phyloP scores from a whole-genome alignment of 2,888 invertebrate genomes.

The Griposia aprilina region DNA sequence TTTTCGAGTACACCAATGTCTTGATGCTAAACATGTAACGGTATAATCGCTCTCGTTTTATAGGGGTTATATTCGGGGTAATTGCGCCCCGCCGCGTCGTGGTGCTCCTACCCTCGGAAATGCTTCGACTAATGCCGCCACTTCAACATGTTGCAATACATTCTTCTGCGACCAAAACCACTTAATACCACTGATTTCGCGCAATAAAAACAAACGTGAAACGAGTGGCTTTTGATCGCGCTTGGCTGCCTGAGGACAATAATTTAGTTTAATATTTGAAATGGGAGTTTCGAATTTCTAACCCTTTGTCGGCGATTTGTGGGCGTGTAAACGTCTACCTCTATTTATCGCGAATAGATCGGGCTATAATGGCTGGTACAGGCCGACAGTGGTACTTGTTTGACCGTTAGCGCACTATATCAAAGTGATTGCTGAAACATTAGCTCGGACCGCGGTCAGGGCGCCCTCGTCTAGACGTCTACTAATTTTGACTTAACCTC shows the following conservation, averaged over 20 bases:
- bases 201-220: conserved; percentile 47
- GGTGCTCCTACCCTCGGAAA: conserved; percentile 71
- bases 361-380: conserved; percentile 73
- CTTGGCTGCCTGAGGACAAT: conserved; percentile 44
- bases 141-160: conserved; percentile 73
- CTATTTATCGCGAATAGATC: conserved; percentile 78
- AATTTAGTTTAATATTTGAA: conserved; percentile 60
- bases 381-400: conserved; percentile 74
- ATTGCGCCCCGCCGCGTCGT: conserved; percentile 75
- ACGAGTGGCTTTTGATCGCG: conserved; percentile 43
- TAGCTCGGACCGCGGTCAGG: conserved; percentile 78
- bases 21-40: conserved; percentile 81
- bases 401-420: conserved; percentile 78
- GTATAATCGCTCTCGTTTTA: conserved; percentile 82
- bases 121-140: conserved; percentile 72
- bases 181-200: conserved; percentile 41
- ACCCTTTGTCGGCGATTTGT: conserved; percentile 71
- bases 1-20: conserved; percentile 79
- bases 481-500: conserved; percentile 74
- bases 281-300: conserved; percentile 71
- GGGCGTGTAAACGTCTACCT: conserved; percentile 70
- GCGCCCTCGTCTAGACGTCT: conserved; percentile 79
- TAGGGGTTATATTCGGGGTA: conserved; percentile 81
- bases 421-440: conserved; percentile 82
- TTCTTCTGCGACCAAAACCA: conserved; percentile 66